These are phyloP conservation scores for Anarhynchus alexandrinus DNA, from an alignment of 2,113 vertebrate species.

Conservation along the genomic window DNA sequence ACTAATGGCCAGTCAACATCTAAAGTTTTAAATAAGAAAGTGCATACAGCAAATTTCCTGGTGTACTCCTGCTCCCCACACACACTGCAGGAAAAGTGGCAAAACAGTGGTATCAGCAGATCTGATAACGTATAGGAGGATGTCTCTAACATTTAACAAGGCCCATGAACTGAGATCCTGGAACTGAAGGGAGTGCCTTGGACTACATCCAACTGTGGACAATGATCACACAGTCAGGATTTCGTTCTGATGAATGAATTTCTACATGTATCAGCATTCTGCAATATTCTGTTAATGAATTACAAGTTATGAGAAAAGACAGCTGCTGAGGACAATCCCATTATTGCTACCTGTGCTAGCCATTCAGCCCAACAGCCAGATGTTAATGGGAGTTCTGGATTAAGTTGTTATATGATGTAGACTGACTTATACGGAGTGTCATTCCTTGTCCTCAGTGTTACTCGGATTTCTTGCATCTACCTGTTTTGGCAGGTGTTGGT, in stretches of 20 bases:
- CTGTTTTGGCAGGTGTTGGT: neutral
- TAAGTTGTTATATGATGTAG: neutral
- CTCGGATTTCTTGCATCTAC: neutral
- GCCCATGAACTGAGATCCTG: neutral
- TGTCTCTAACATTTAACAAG: neutral
- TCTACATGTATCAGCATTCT: neutral
- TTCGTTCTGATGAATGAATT: neutral
- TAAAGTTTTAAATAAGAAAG: neutral
- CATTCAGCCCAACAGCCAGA: neutral
- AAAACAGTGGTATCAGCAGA: neutral
- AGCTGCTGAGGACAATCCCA: neutral
- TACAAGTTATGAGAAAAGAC: fast-evolving
- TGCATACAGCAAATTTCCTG: fast-evolving
- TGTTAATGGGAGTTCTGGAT: neutral
- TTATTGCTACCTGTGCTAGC: neutral
- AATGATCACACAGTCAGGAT: neutral
- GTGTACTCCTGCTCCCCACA: neutral
- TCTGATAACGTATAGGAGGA: neutral
- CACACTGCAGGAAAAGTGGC: neutral
- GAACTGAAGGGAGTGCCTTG: neutral
- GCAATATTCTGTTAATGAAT: neutral
- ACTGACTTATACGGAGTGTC: neutral
- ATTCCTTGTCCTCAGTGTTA: neutral
- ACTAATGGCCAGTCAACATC: neutral
- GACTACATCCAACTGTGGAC: neutral